These are phyloP conservation scores for Maccullochella peelii DNA, from an alignment of 2,113 vertebrate genomes.

Conservation along the genomic window DNA sequence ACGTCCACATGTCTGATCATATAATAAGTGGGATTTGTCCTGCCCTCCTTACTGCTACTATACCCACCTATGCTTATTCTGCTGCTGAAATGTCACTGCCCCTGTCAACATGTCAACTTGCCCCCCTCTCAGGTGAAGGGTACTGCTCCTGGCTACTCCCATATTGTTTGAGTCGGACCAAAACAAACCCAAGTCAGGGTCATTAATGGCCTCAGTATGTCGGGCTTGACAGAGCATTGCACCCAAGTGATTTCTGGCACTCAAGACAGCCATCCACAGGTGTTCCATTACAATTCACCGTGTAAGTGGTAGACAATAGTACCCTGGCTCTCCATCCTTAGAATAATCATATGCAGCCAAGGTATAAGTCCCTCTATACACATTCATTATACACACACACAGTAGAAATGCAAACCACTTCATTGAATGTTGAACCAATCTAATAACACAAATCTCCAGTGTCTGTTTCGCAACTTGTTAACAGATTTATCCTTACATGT, in stretches of 20 bases:
- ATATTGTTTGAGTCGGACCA: not conserved
- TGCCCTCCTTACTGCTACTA: not conserved
- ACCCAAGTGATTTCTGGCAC: not conserved
- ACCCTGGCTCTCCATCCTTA: not conserved
- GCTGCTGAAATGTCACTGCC: constrained; percentile 8
- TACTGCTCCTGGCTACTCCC: constrained; percentile 9
- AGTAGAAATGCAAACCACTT: not conserved
- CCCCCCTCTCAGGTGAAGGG: constrained; percentile 2
- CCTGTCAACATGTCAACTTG: constrained; percentile 10
- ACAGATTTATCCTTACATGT: not conserved
- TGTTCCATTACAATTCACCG: not conserved
- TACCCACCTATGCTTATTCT: not conserved
- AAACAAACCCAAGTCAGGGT: not conserved
- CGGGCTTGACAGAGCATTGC: not conserved
- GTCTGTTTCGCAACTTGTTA: not conserved
- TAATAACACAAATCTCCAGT: not conserved
- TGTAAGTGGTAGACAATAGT: not conserved
- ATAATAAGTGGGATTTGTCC: not conserved
- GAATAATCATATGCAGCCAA: not conserved
- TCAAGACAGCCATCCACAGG: not conserved
- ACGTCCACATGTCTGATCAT: not conserved
- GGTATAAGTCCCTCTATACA: not conserved
- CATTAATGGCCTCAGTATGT: not conserved
- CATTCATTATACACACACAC: not conserved
- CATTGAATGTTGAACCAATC: not conserved